Conservation (phyloP, 2,888 invertebrate genomes). For the Torymus aiolomorphi region DNA sequence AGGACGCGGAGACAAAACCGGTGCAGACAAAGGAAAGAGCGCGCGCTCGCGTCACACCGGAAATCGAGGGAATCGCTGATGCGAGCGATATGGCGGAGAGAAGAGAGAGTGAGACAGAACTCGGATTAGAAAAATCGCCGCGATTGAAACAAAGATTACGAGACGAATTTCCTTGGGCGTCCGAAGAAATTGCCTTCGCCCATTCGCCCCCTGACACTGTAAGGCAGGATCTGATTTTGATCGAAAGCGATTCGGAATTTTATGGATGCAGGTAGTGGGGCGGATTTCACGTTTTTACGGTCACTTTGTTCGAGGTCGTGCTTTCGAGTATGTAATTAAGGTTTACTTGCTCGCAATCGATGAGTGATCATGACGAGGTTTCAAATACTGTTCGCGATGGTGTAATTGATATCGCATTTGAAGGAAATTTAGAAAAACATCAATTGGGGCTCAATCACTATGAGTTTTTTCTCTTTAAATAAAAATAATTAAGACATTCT, state of each 20-base stretch:
- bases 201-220: neutral
- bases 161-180: conserved; percentile 39
- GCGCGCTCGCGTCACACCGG: conserved; percentile 33
- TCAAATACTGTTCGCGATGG: too few relatives aligned
- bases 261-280: conserved; percentile 13
- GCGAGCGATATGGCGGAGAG: conserved; percentile 32
- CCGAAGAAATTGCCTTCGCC: conserved; percentile 32
- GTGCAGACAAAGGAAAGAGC: neutral
- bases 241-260: conserved; percentile 24
- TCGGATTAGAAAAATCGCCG: conserved; percentile 43
- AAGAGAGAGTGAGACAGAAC: neutral
- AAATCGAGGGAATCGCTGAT: conserved; percentile 47
- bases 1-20: neutral
- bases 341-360: neutral
- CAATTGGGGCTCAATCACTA: too few relatives aligned
- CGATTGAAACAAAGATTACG: conserved; percentile 45
- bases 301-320: conserved; percentile 6
- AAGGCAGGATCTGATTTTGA: conserved; percentile 17
- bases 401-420: too few relatives aligned
- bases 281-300: conserved; percentile 7
- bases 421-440: too few relatives aligned
- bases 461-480: too few relatives aligned
- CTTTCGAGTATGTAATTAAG: conserved; percentile 17
- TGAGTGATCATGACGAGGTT: too few relatives aligned
- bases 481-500: too few relatives aligned